These are phyloP conservation scores for Cricetomys ansorgei DNA, from an alignment of 2,113 vertebrate genomes.

Conservation along the genomic window DNA sequence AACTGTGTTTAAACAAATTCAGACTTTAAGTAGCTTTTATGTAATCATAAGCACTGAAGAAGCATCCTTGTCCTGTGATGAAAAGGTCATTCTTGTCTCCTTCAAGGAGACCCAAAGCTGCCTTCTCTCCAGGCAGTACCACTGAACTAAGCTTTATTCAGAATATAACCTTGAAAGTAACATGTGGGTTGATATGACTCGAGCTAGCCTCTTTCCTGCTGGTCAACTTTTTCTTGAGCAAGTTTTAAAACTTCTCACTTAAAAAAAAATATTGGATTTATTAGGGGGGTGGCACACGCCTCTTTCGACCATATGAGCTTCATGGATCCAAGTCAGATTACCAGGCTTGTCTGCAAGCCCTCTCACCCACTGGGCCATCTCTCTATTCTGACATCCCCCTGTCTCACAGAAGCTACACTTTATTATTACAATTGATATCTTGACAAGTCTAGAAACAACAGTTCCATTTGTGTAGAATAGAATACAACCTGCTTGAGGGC, in stretches of 20 bases:
- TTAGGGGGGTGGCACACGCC: background rate
- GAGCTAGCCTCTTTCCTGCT: background rate
- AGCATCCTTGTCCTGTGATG: no score
- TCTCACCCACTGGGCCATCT: background rate
- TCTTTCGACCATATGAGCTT: background rate
- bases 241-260: background rate
- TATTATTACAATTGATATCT: background rate
- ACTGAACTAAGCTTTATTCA: background rate
- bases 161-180: background rate
- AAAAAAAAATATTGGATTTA: background rate
- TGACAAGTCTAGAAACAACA: constrained; percentile 21
- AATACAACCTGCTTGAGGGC: background rate
- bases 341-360: background rate
- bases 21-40: background rate
- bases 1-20: background rate
- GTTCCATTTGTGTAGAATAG: background rate
- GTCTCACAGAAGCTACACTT: background rate
- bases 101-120: background rate
- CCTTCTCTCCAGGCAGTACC: background rate
- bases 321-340: background rate
- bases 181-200: background rate
- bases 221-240: background rate
- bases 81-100: background rate
- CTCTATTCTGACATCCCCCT: no score
- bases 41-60: background rate